phyloP scores from a whole-genome alignment of 2,797 vertebrate genomes.

The Onychomys leucogaster region DNA sequence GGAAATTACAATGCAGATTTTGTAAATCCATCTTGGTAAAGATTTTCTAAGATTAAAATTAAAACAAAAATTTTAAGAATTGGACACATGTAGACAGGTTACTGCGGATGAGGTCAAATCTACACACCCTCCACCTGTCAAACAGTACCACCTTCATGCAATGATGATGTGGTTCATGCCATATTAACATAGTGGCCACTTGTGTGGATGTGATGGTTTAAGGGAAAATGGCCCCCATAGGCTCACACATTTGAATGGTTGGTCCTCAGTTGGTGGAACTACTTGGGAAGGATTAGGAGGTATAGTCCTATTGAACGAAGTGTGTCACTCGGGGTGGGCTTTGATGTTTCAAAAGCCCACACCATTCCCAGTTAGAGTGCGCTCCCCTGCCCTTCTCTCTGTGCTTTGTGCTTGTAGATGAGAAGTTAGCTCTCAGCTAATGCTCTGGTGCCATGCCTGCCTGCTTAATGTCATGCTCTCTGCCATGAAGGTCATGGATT shows the following conservation, averaged over 20 bases:
- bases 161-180: neutral
- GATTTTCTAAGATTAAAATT: neutral
- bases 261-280: neutral
- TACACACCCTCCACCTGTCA: neutral
- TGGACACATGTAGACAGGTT: neutral
- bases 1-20: neutral
- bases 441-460: neutral
- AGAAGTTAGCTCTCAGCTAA: neutral
- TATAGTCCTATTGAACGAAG: neutral
- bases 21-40: neutral
- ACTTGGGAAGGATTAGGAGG: neutral
- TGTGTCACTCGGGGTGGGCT: neutral
- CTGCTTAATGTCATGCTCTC: neutral
- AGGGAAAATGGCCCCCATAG: neutral
- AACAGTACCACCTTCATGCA: neutral
- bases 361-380: neutral
- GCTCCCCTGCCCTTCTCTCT: too few relatives aligned
- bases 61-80: conserved; percentile 8
- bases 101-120: neutral
- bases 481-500: too few relatives aligned
- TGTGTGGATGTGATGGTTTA: neutral
- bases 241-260: neutral
- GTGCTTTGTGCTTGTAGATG: neutral
- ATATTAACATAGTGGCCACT: neutral
- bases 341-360: neutral